Evolutionary conservation across 1,140 invertebrate genomes (phyloP), one percentile per base, ranked within the genome.

Genomic region (Sycobia sp.): DNA sequence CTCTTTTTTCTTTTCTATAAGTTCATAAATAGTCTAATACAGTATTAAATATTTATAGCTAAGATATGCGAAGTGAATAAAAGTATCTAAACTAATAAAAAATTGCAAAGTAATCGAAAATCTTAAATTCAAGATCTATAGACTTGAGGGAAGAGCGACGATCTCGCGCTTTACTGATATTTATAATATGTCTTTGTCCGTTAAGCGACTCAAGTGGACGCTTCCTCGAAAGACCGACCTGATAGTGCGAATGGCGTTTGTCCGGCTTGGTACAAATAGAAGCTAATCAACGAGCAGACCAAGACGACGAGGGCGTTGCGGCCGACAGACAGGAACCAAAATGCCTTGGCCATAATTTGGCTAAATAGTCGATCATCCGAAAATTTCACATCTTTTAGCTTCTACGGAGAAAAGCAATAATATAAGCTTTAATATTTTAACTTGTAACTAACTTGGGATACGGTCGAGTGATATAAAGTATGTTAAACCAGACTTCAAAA

Each of bases 281-380:
- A 88, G 0, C 88, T 85, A 39, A 91, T 83, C 0, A 85, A 63
- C 1, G 86, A 82, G 56, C 88, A 83, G 0, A 86, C 77, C 9
- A 91, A 73, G 3, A 95, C 90, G 7, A 91, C 82, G 2, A 94
- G 73, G 3, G 91, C 91, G 76, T 95, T 95, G 43, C 92, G 82
- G 2, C 88, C 84, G 20, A 90, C 91, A 0, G 90, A 89, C 3
- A 91, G 53, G 11, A 92, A 84, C 89, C 90, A 92, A 16, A 92
- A 75, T 13, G 79, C 69, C 50, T 85, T 86, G 57, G 84, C 85
- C 0, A 85, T 20, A 0, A 79, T 32, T 9, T 9, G 4, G 9
- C 16, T 13, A 7, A 13, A 9, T 13, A 16, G 62, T 14, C 46
- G 27, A 29, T 23, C 25, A 4, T 22, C 25, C 3, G 14, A 14